Evolutionary conservation across 1,140 invertebrate species (phyloP), one percentile per base, ranked within the genome.

Genomic region (Drosophila teissieri): DNA sequence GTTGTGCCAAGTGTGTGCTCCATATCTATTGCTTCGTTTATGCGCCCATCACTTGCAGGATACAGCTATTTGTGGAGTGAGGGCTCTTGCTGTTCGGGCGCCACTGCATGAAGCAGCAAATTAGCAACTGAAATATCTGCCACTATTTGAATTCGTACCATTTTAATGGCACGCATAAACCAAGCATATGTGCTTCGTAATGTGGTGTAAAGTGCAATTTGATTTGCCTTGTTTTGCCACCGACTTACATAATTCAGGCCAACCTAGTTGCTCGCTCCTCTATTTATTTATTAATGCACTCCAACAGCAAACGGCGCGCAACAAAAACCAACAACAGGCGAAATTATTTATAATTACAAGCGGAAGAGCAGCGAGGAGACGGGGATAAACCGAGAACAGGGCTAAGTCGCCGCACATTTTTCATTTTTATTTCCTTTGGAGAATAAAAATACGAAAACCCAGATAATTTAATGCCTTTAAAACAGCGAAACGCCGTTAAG

Each of bases 401-500:
- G 40, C 69, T 74, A 64, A 82, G 63, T 65, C 62, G 79, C 60
- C 63, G 79, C 79, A 83, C 67, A 86, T 86, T 86, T 88, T 73
- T 86, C 79, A 86, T 86, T 89, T 83, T 83, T 77, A 88, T 89
- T 68, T 57, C 24, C 49, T 52, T 15, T 12, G 39, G 39, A 37
- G 65, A 31, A 65, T 22, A 14, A 48, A 48, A 62, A 62, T 15
- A 31, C 48, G 46, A 58, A 58, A 40, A 17, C 37, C 51, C 70
- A 83, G 61, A 84, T 82, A 80, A 80, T 89, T 89, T 89, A 89
- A 89, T 84, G 84, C 84, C 68, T 89, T 89, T 84, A 78, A 79
- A 89, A 89, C 84, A 84, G 76, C 77, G 62, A 89, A 89, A 89
- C 84, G 69, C 84, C 85, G 84, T 90, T 90, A 89, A 88, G 76